Evolutionary conservation across 2,113 vertebrate genomes (phyloP).

Genomic region (Brachypteracias leptosomus): DNA sequence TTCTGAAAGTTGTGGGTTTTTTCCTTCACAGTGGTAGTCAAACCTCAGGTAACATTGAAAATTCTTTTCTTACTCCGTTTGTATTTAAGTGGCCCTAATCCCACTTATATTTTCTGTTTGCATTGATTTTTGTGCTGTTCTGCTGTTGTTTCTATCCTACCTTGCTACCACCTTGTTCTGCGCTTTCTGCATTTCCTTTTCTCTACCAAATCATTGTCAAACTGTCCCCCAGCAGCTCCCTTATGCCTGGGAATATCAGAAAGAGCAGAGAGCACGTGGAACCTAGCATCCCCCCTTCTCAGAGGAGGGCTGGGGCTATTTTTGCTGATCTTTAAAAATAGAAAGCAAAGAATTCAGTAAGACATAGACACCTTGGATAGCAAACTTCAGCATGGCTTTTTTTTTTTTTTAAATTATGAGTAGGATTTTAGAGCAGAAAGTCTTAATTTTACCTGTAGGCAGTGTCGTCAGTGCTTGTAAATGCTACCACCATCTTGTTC

Average conservation of each 20-base stretch:
- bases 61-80: not conserved
- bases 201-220: not conserved
- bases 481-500: not conserved
- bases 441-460: not conserved
- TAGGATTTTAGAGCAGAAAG: not conserved
- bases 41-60: not conserved
- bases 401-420: not conserved
- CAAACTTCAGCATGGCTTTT: not conserved
- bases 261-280: accelerated
- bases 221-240: not conserved
- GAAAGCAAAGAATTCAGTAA: not conserved
- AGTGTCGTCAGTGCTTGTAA: not conserved
- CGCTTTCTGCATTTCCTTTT: not conserved
- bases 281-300: not conserved
- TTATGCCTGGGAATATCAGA: not conserved
- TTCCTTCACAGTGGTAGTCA: not conserved
- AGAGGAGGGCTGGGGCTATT: not conserved
- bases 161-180: not conserved
- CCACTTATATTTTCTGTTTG: not conserved
- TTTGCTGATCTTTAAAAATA: not conserved
- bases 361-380: no score
- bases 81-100: not conserved
- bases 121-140: not conserved
- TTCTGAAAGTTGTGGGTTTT: not conserved
- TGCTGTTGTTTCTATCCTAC: not conserved